Conservation (phyloP, 2,113 vertebrate species). For the Cyanoliseus patagonus region DNA sequence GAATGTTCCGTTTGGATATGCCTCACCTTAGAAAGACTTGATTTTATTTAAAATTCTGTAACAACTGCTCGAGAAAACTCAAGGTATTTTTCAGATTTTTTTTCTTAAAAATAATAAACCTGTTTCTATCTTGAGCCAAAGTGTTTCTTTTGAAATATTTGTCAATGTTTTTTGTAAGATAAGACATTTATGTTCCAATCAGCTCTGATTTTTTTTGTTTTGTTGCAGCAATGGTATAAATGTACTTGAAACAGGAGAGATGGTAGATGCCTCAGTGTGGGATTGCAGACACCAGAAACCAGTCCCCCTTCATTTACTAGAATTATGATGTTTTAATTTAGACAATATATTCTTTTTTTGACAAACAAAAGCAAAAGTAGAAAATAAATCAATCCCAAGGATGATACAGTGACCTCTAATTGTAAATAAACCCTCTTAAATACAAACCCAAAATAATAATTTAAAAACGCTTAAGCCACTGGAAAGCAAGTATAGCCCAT, state of each 20-base stretch:
- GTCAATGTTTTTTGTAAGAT: neutral
- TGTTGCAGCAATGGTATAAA: neutral
- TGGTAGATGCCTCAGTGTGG: neutral
- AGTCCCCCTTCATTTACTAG: neutral
- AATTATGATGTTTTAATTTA: neutral
- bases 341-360: neutral
- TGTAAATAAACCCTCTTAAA: neutral
- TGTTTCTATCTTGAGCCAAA: neutral
- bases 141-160: neutral
- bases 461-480: neutral
- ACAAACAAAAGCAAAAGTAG: neutral
- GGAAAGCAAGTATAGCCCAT: neutral
- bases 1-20: neutral
- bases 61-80: neutral
- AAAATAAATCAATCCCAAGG: neutral
- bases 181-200: neutral
- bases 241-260: neutral
- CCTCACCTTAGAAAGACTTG: neutral
- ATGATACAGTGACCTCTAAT: neutral
- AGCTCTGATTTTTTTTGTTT: neutral
- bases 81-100: neutral
- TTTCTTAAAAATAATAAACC: neutral
- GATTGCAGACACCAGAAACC: neutral
- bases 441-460: neutral
- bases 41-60: neutral